Percentiles rank a stretch among this genome's conserved stretches.
phyloP scores from a whole-genome alignment of 2,797 vertebrate species.

The Nasua narica region DNA sequence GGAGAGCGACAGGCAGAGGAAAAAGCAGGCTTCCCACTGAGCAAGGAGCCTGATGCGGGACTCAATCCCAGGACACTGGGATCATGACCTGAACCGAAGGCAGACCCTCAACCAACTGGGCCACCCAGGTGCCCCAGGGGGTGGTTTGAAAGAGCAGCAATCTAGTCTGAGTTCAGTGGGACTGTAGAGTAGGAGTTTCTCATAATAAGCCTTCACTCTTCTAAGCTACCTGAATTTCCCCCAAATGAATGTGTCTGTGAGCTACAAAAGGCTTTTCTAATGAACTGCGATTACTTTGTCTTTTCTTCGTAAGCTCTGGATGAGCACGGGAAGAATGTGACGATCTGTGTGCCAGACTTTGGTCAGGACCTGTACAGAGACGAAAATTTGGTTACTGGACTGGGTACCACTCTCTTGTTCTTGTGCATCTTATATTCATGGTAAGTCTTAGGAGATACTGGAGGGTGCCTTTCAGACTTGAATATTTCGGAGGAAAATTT shows the following conservation, averaged over 20 bases:
- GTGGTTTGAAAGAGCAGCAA: neutral
- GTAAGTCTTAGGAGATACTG: conserved; percentile 82
- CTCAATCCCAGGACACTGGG: too few relatives aligned
- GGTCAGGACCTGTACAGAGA: conserved; percentile 89
- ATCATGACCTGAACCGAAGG: too few relatives aligned
- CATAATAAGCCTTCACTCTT: neutral
- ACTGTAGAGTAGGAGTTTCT: neutral
- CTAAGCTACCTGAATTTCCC: neutral
- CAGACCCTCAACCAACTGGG: too few relatives aligned
- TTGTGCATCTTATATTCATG: conserved; percentile 96
- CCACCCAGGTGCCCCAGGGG: neutral
- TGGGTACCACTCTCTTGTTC: conserved; percentile 91
- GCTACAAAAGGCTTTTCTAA: neutral
- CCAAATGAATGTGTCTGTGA: neutral
- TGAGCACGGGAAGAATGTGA: conserved; percentile 86
- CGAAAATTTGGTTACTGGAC: conserved; percentile 89
- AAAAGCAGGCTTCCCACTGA: too few relatives aligned
- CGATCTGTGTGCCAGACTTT: conserved; percentile 91
- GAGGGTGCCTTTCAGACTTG: neutral
- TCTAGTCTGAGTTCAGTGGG: neutral
- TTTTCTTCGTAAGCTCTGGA: conserved; percentile 78
- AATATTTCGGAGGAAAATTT: neutral
- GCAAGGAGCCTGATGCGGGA: too few relatives aligned
- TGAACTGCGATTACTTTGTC: conserved; percentile 40
- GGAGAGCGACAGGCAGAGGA: too few relatives aligned